phyloP scores from a whole-genome alignment of 2,113 vertebrate species.

The Oreotrochilus melanogaster region DNA sequence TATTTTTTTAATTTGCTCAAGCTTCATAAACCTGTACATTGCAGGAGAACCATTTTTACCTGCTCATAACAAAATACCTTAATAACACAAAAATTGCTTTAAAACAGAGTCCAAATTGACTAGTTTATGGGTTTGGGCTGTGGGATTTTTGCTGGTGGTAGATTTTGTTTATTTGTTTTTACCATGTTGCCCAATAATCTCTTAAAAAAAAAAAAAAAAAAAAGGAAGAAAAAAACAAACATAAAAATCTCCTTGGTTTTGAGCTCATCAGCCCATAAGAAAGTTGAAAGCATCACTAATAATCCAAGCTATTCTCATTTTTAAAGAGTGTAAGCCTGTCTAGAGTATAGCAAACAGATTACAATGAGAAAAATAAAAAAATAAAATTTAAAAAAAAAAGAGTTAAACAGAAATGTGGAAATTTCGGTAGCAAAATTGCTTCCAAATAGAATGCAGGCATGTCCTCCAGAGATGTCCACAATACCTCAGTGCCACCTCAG shows the following conservation, averaged over 20 bases:
- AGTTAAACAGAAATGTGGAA: background rate
- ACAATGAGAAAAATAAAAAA: background rate
- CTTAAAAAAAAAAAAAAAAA: background rate
- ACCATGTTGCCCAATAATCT: background rate
- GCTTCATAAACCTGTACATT: background rate
- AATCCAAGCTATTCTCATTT: background rate
- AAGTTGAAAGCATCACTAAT: background rate
- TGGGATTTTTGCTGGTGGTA: background rate
- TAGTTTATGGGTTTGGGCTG: background rate
- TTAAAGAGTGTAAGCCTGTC: background rate
- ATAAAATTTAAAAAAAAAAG: background rate
- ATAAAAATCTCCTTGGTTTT: background rate
- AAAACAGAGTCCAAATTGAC: background rate
- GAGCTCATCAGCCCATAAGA: background rate
- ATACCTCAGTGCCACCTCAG: fast-evolving
- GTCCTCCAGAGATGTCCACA: background rate
- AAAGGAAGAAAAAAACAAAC: too few species aligned
- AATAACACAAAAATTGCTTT: background rate
- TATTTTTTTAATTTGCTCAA: background rate
- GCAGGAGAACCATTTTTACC: background rate
- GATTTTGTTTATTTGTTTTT: background rate
- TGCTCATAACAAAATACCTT: background rate
- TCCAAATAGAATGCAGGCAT: background rate
- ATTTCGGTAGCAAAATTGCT: background rate
- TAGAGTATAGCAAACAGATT: background rate